Percentiles rank a stretch among this genome's conserved stretches.
These are phyloP conservation scores for Orius insidiosus DNA, from an alignment of 1,140 invertebrate genomes.

Conservation along the genomic window DNA sequence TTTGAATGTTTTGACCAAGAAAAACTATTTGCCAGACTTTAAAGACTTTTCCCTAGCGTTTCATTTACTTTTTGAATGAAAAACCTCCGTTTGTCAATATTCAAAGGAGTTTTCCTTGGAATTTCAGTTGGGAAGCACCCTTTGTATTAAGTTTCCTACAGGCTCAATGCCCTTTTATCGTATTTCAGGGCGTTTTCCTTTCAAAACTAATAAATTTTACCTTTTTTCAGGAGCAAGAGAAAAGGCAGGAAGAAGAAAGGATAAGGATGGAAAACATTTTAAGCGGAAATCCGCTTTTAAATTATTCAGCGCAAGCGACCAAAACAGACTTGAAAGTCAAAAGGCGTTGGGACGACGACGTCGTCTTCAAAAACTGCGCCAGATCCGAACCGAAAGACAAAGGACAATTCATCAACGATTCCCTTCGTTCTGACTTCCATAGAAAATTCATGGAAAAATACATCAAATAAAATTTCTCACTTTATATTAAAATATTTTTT, in stretches of 20 bases:
- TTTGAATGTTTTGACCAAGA: too few species aligned
- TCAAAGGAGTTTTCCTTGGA: too few species aligned
- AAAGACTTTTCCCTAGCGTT: too few species aligned
- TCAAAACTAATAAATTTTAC: too few species aligned
- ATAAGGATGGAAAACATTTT: conserved; percentile 97
- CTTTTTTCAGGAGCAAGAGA: conserved; percentile 59
- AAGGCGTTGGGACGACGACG: conserved; percentile 96
- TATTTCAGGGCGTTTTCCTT: background rate
- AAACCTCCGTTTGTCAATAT: too few species aligned
- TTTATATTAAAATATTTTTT: background rate
- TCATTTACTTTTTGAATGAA: too few species aligned
- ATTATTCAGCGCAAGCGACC: conserved; percentile 52
- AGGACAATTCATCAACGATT: conserved; percentile 94
- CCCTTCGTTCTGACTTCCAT: conserved; percentile 94
- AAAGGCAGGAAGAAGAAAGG: conserved; percentile 82
- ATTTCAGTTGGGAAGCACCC: too few species aligned
- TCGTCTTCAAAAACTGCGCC: conserved; percentile 99
- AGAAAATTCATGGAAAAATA: conserved; percentile 99
- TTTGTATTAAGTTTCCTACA: too few species aligned
- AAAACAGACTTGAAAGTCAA: conserved; percentile 79
- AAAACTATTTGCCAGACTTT: too few species aligned
- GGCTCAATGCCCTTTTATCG: too few species aligned
- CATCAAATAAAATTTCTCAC: conserved; percentile 55
- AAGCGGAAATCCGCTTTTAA: conserved; percentile 90
- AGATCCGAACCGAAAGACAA: conserved; percentile 86